Base-by-base conservation (phyloP, 2,113 vertebrate genomes). In the Benitochromis conjunctus region DNA sequence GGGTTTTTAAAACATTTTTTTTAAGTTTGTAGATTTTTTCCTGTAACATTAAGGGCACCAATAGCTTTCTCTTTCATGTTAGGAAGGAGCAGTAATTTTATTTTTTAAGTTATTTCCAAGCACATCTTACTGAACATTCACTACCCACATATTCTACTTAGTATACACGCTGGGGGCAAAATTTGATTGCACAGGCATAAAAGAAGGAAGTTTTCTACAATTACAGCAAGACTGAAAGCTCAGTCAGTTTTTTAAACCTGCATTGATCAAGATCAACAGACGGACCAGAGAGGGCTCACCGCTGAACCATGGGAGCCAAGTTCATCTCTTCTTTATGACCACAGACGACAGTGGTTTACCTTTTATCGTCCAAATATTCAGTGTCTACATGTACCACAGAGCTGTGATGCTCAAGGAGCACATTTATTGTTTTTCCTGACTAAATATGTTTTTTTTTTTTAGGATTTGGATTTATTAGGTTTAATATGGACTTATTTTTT, bases 161-260 rank as follows among this genome's bases (percentile, higher is more conserved):
- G 76, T 80, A 79, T 81, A 85, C 64, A 84, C 11, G 86, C 82
- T 86, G 29, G 21, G 46, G 64, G 80, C 80, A 86, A 77, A 53
- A 77, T 76, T 53, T 6, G 10, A 83, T 69, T 64, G 77, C 64
- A 86, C 48, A 19, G 71, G 51, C 77, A 86, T 80, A 84, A 88
- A 91, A 82, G 56, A 84, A 43, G 36, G 62, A 76, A 60, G 53
- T 60, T 88, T 81, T 83, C 57, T 81, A 92, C 85, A 81, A 87
- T 88, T 66, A 81, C 54, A 89, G 46, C 6, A 10, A 74, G 43
- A 84, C 79, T 86, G 76, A 86, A 79, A 69, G 56, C 77, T 60
- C 83, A 79, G 81, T 89, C 60, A 86, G 85, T 36, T 36, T 78
- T 54, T 78, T 74, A 82, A 90, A 89, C 58, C 80, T 81, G 86